These are phyloP conservation scores for Pyrrhia umbra DNA, from an alignment of 2,888 invertebrate species.

Conservation along the genomic window DNA sequence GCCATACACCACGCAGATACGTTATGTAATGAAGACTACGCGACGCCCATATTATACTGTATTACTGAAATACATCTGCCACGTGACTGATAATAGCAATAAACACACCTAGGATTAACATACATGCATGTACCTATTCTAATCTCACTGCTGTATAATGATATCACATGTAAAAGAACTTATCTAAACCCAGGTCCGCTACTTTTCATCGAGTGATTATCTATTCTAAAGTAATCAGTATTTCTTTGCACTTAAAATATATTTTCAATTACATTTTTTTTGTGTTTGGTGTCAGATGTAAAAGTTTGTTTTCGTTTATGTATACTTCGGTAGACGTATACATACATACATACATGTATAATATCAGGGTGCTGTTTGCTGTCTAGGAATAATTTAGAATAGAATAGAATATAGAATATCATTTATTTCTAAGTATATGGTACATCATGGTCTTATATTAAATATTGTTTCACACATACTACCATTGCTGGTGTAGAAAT, in stretches of 20 bases:
- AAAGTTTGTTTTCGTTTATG: not conserved
- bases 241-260: not conserved
- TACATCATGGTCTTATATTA: too few relatives aligned
- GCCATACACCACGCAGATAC: slow-evolving; percentile 19
- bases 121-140: slow-evolving; percentile 1
- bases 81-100: slow-evolving; percentile 16
- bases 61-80: slow-evolving; percentile 6
- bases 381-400: not conserved
- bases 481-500: too few relatives aligned
- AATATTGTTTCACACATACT: too few relatives aligned
- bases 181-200: slow-evolving; percentile 2
- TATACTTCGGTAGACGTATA: not conserved
- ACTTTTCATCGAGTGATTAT: slow-evolving; percentile 14
- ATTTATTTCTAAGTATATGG: too few relatives aligned
- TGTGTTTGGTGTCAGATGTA: not conserved
- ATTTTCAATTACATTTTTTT: not conserved
- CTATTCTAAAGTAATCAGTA: slow-evolving; percentile 6
- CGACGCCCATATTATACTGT: slow-evolving; percentile 20
- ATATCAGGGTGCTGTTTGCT: not conserved
- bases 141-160: slow-evolving; percentile 31
- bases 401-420: too few relatives aligned
- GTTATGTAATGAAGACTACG: slow-evolving; percentile 41
- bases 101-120: slow-evolving; percentile 26
- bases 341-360: not conserved
- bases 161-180: slow-evolving; percentile 6